Conservation (phyloP, 1,140 invertebrate species). For the Centruroides sculpturatus region DNA sequence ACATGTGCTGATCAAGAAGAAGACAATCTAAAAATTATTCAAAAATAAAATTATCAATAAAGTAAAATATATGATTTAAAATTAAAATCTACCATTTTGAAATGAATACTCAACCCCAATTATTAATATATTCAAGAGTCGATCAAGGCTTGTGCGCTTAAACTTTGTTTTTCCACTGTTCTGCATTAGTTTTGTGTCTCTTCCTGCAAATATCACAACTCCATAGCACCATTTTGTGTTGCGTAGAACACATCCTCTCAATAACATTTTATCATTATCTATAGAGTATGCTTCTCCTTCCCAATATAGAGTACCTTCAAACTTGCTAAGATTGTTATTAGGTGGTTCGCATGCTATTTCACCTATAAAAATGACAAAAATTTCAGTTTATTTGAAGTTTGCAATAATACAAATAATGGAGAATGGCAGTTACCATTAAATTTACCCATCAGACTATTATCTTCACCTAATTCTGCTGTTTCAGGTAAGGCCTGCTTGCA, state of each 20-base stretch:
- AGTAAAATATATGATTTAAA: background rate
- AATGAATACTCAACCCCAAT: conserved; percentile 60
- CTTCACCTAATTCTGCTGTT: conserved; percentile 83
- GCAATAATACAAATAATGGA: background rate
- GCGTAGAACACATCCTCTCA: conserved; percentile 79
- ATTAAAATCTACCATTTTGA: background rate
- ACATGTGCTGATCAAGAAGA: conserved; percentile 94
- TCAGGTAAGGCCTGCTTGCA: conserved; percentile 83
- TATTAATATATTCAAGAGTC: conserved; percentile 93
- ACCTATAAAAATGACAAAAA: conserved; percentile 34
- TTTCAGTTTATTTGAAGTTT: background rate
- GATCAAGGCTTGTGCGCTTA: conserved; percentile 96
- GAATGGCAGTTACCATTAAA: conserved; percentile 46
- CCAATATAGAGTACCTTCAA: conserved; percentile 64
- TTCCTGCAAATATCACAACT: conserved; percentile 89
- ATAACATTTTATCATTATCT: conserved; percentile 87
- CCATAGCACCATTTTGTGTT: conserved; percentile 98
- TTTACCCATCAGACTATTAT: conserved; percentile 61
- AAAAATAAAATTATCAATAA: too few relatives aligned
- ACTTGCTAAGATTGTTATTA: conserved; percentile 97
- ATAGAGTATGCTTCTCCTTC: conserved; percentile 53
- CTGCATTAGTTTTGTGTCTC: conserved; percentile 99
- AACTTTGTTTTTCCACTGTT: conserved; percentile 99
- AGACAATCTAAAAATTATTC: conserved; percentile 67
- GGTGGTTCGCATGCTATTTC: conserved; percentile 95